These are phyloP conservation scores for Patiria pectinifera DNA, from an alignment of 53 echinoderm and acorn worm species.

Conservation along the genomic window DNA sequence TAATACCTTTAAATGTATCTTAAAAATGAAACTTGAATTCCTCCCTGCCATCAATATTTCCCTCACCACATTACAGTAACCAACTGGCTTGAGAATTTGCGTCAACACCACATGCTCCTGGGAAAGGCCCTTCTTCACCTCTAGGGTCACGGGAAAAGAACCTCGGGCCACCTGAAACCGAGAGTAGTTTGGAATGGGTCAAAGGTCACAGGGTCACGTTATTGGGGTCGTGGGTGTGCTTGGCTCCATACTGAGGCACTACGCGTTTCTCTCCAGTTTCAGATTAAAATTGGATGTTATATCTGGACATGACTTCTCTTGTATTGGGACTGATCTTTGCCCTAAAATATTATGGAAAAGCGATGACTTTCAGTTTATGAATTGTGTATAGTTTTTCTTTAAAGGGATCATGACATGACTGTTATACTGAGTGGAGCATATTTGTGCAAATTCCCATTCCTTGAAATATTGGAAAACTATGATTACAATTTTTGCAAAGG, in stretches of 20 bases:
- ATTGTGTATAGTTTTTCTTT: no score
- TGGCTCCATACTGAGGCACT: not conserved
- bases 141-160: not conserved
- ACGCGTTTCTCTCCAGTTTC: not conserved
- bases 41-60: conserved; percentile 29
- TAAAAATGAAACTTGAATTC: not conserved
- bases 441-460: no score
- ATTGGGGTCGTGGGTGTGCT: not conserved
- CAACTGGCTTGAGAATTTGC: conserved; percentile 10
- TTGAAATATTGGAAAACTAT: no score
- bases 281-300: not conserved
- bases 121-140: conserved; percentile 36
- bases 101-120: conserved; percentile 44
- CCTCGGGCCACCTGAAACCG: conserved; percentile 12
- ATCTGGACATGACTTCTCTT: no score
- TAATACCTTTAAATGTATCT: not conserved
- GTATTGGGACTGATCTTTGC: no score
- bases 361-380: no score
- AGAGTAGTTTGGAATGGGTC: conserved; percentile 45
- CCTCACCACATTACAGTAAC: conserved; percentile 51
- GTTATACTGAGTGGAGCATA: no score
- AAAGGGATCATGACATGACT: no score
- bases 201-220: conserved; percentile 33
- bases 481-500: no score
- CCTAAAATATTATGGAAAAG: no score